Conservation (phyloP, 2,797 vertebrate genomes). For the Gila robusta region DNA sequence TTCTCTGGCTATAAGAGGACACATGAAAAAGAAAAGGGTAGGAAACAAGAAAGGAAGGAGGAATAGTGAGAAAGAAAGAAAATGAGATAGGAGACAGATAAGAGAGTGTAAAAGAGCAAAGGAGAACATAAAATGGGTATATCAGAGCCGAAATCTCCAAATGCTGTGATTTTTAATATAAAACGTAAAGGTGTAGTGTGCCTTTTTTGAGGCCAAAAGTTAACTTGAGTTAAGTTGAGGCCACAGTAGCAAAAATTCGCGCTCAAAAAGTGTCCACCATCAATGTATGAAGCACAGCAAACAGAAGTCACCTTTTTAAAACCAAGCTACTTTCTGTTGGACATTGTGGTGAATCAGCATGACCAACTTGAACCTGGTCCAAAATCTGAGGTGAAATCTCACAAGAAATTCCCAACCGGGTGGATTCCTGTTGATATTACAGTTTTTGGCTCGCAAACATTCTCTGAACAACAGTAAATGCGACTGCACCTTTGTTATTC, state of each 20-base stretch:
- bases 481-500: not conserved
- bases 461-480: not conserved
- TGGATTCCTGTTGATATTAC: not conserved
- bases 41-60: not conserved
- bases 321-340: not conserved
- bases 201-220: too few relatives aligned
- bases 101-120: not conserved
- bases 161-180: not conserved
- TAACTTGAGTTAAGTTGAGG: not conserved
- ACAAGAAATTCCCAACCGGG: not conserved
- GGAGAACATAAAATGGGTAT: not conserved
- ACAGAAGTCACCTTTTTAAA: not conserved
- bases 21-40: not conserved
- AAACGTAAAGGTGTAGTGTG: not conserved
- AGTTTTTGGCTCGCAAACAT: not conserved
- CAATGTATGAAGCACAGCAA: not conserved
- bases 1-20: constrained; percentile 89
- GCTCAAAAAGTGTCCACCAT: not conserved
- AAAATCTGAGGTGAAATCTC: not conserved
- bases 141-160: not conserved
- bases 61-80: constrained; percentile 1
- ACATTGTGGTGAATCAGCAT: not conserved
- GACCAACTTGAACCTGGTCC: not conserved
- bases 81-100: not conserved
- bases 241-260: not conserved